phyloP scores from a whole-genome alignment of 2,888 invertebrate species.

The Harpalus rubripes region DNA sequence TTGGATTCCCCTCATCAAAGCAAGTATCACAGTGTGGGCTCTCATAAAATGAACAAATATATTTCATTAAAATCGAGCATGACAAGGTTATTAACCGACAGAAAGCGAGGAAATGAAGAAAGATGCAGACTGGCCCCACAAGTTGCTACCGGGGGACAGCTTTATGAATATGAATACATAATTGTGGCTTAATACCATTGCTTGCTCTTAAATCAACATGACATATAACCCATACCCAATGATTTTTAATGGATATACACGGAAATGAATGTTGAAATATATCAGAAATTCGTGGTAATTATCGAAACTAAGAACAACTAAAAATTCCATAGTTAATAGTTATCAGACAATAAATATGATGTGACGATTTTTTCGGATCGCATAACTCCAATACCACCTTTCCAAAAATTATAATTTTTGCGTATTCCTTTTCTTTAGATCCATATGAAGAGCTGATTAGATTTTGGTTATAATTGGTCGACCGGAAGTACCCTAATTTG shows the following conservation, averaged over 20 bases:
- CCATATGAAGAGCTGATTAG: too few species aligned
- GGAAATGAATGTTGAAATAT: constrained; percentile 45
- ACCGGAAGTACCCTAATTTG: too few species aligned
- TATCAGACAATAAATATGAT: neutral
- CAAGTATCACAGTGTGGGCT: constrained; percentile 27
- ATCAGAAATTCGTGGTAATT: constrained; percentile 3
- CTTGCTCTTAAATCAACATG: constrained; percentile 49
- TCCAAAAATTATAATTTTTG: too few species aligned
- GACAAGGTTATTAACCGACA: constrained; percentile 42
- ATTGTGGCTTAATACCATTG: constrained; percentile 28
- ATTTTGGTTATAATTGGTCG: too few species aligned
- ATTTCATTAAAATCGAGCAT: constrained; percentile 15
- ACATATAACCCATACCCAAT: neutral
- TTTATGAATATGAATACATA: constrained; percentile 64
- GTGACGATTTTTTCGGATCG: too few species aligned
- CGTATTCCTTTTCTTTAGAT: too few species aligned
- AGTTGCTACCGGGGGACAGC: constrained; percentile 61
- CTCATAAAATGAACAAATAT: constrained; percentile 12
- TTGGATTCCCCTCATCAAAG: constrained; percentile 17
- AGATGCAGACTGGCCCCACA: constrained; percentile 54
- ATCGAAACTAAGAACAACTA: neutral
- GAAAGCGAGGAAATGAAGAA: constrained; percentile 18
- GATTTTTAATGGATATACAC: constrained; percentile 19
- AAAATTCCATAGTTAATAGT: neutral
- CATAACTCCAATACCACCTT: too few species aligned